phyloP scores from a whole-genome alignment of 35 echinoderm and acorn worm species.

The Ophiothrix spiculata region DNA sequence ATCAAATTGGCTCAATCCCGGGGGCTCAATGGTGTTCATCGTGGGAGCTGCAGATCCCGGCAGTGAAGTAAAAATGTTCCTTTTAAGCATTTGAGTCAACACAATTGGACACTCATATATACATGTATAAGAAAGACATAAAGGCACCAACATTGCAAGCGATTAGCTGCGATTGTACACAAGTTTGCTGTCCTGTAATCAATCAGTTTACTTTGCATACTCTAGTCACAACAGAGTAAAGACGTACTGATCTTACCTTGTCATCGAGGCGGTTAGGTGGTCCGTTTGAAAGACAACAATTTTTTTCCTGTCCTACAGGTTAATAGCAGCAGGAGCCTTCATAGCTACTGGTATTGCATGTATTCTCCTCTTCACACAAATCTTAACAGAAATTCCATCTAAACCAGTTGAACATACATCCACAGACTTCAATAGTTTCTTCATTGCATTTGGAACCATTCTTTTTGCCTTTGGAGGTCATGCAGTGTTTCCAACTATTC shows the following conservation, averaged over 20 bases:
- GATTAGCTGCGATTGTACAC: not conserved
- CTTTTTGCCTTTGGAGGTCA: conserved; percentile 91
- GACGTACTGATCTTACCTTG: not conserved
- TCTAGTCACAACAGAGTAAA: not conserved
- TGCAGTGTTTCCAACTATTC: conserved; percentile 86
- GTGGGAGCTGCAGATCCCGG: too few relatives aligned
- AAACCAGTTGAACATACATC: conserved; percentile 16
- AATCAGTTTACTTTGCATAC: not conserved
- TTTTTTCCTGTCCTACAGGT: conserved; percentile 46
- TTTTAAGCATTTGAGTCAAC: too few relatives aligned
- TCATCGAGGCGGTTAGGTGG: not conserved
- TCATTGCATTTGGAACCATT: conserved; percentile 80
- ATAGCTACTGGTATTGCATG: conserved; percentile 62
- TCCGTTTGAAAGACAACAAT: not conserved
- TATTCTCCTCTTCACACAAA: conserved; percentile 65
- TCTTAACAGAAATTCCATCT: conserved; percentile 30
- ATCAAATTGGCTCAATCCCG: too few relatives aligned
- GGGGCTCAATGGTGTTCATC: too few relatives aligned
- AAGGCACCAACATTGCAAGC: not conserved
- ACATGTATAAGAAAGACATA: not conserved
- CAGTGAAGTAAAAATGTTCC: too few relatives aligned
- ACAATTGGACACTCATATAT: too few relatives aligned
- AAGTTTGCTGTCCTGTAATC: not conserved
- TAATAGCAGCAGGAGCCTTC: conserved; percentile 68
- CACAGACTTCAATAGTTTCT: conserved; percentile 65